These are phyloP conservation scores for Gobionotothen gibberifrons DNA, from an alignment of 2,797 vertebrate genomes.

Conservation along the genomic window DNA sequence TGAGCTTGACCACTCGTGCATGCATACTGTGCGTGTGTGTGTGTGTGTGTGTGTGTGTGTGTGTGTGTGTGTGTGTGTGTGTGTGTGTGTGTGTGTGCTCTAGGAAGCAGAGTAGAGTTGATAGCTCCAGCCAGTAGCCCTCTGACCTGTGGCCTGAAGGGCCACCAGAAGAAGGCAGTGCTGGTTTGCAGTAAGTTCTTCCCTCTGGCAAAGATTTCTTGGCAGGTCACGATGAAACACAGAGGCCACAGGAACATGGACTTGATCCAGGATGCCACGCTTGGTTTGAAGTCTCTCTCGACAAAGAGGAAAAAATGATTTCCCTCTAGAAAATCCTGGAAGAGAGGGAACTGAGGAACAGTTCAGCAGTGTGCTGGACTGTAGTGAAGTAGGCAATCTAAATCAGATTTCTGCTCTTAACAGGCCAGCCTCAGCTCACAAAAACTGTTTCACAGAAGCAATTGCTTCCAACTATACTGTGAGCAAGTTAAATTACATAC, in stretches of 20 bases:
- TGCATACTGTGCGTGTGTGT: slow-evolving; percentile 12
- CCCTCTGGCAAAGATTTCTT: slow-evolving; percentile 57
- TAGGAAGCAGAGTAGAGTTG: slow-evolving; percentile 42
- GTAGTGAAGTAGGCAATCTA: slow-evolving; percentile 46
- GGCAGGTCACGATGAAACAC: slow-evolving; percentile 69
- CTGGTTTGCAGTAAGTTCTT: slow-evolving; percentile 48
- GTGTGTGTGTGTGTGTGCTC: slow-evolving; percentile 28
- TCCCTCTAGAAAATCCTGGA: slow-evolving; percentile 53
- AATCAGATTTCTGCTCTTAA: slow-evolving; percentile 48
- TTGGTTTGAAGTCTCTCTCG: slow-evolving; percentile 60
- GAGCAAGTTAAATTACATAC: slow-evolving; percentile 54
- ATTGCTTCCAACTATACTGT: slow-evolving; percentile 60
- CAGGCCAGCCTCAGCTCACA: slow-evolving; percentile 50
- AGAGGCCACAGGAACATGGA: slow-evolving; percentile 67
- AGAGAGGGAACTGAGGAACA: slow-evolving; percentile 37
- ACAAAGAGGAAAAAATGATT: slow-evolving; percentile 48
- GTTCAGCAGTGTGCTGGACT: slow-evolving; percentile 36
- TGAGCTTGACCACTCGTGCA: slow-evolving; percentile 54
- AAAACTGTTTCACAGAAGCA: slow-evolving; percentile 62
- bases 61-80: neutral
- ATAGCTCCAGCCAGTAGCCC: slow-evolving; percentile 61
- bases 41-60: no score
- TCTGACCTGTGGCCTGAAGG: slow-evolving; percentile 60
- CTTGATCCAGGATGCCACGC: slow-evolving; percentile 60
- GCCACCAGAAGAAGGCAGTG: slow-evolving; percentile 40